These are phyloP conservation scores for Falco naumanni DNA, from an alignment of 2,797 vertebrate genomes.

Conservation along the genomic window DNA sequence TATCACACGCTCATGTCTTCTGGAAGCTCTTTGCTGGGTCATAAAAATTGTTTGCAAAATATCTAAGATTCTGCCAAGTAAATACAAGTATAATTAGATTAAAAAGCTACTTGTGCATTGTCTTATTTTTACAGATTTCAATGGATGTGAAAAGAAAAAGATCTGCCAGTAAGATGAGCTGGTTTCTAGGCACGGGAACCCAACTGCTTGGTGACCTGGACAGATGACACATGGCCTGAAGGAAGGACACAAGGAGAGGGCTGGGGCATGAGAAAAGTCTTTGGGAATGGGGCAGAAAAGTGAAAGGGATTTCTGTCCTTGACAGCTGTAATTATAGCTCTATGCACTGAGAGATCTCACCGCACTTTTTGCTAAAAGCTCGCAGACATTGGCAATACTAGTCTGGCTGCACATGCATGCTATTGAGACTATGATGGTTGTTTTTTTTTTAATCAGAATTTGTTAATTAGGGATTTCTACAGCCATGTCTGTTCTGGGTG, in stretches of 20 bases:
- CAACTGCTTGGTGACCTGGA: background rate
- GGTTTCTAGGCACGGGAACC: background rate
- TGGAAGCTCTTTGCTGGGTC: background rate
- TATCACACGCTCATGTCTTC: background rate
- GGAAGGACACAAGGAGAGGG: background rate
- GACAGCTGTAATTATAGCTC: background rate
- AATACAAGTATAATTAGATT: slow-evolving; percentile 16
- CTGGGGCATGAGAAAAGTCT: background rate
- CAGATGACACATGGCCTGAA: background rate
- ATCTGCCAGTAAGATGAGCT: background rate
- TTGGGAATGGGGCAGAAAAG: background rate
- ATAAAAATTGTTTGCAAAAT: slow-evolving; percentile 24
- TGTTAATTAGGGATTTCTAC: background rate
- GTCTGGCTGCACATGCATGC: rapidly evolving
- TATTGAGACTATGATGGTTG: background rate
- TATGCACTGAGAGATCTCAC: background rate
- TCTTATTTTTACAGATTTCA: slow-evolving; percentile 1
- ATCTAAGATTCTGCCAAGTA: slow-evolving; percentile 16
- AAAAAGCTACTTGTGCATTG: background rate
- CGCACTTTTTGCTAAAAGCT: background rate
- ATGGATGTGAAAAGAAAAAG: background rate
- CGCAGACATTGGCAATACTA: background rate
- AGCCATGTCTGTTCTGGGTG: background rate
- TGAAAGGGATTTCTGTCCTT: background rate
- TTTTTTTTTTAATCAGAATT: background rate